Evolutionary conservation across 2,888 invertebrate species (phyloP).

Genomic region (Drosophila aldrichi): DNA sequence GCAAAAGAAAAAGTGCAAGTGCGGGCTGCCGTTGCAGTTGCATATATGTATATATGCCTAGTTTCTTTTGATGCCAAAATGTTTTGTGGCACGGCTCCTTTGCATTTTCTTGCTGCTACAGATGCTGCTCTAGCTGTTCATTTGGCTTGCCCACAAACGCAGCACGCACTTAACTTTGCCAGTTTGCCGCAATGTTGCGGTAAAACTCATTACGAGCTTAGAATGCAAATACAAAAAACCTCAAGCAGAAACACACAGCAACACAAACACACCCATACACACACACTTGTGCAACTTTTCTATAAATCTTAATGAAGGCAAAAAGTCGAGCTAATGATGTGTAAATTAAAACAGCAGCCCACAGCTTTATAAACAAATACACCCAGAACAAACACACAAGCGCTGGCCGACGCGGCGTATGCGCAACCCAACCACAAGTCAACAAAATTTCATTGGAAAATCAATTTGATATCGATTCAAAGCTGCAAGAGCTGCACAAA

Average conservation of each 20-base stretch:
- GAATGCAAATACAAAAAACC: conserved; percentile 73
- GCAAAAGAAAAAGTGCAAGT: conserved; percentile 67
- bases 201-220: conserved; percentile 81
- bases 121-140: conserved; percentile 59
- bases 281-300: conserved; percentile 45
- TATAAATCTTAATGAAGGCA: conserved; percentile 73
- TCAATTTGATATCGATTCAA: conserved; percentile 24
- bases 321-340: conserved; percentile 70
- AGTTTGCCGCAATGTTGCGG: conserved; percentile 76
- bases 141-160: conserved; percentile 76
- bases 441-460: conserved; percentile 19
- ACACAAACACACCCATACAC: not conserved
- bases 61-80: conserved; percentile 65
- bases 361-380: conserved; percentile 43
- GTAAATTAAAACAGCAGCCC: conserved; percentile 64
- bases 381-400: conserved; percentile 20
- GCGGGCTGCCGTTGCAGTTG: conserved; percentile 25
- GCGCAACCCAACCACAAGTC: conserved; percentile 37
- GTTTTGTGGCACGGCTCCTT: conserved; percentile 60
- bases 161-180: conserved; percentile 81
- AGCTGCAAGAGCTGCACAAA: conserved; percentile 10
- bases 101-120: conserved; percentile 46
- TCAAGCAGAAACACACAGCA: conserved; percentile 32
- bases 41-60: conserved; percentile 44
- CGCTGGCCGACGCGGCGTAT: conserved; percentile 45